These are phyloP conservation scores for Paraplagusia blochii DNA, from an alignment of 2,113 vertebrate genomes.

Conservation along the genomic window DNA sequence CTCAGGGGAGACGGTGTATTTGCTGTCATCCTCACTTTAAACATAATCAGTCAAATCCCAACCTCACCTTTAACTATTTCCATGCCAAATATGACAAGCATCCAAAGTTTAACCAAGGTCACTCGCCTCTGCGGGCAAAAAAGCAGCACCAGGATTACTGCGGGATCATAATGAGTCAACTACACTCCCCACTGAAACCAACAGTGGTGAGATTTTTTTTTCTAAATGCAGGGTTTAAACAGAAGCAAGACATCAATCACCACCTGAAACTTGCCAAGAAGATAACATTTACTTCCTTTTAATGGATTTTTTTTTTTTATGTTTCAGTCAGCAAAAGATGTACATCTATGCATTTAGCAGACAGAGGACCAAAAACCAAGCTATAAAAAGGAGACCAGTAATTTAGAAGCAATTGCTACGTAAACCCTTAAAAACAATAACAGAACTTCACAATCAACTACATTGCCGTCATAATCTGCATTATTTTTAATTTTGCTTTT, in stretches of 20 bases:
- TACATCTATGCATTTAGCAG: too few relatives aligned
- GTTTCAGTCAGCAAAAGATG: neutral
- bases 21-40: neutral
- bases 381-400: too few relatives aligned
- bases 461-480: constrained; percentile 1
- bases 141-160: constrained; percentile 5
- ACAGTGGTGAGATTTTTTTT: neutral
- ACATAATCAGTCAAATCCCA: neutral
- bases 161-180: neutral
- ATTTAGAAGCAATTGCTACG: too few relatives aligned
- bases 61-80: neutral
- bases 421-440: neutral
- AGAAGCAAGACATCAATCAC: neutral
- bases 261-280: neutral
- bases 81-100: constrained; percentile 11
- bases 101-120: neutral
- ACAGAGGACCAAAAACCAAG: too few relatives aligned
- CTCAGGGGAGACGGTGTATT: neutral
- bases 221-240: neutral
- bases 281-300: neutral
- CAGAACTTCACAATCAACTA: neutral
- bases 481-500: constrained; percentile 16
- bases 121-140: neutral
- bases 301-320: neutral
- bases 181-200: constrained; percentile 1